A percentile compares a stretch with the other conserved stretches of the same genome.
phyloP scores from a whole-genome alignment of 1,140 invertebrate genomes.

The Neotoxoptera formosana region DNA sequence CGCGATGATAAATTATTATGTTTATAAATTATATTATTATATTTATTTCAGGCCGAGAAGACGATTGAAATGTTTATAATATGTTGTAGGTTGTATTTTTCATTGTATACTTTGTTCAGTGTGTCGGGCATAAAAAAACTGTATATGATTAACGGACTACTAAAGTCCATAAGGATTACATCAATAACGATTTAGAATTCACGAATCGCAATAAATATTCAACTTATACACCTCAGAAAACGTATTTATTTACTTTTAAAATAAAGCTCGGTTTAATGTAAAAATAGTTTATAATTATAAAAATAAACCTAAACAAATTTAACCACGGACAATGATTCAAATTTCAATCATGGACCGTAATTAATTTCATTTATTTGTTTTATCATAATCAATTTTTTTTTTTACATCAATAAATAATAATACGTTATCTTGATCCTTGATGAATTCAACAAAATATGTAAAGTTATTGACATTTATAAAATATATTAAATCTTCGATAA shows the following conservation, averaged over 20 bases:
- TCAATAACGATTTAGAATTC: background rate
- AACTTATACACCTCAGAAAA: background rate
- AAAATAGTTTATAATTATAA: background rate
- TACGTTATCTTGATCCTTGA: background rate
- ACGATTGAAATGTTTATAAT: background rate
- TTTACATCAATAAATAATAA: background rate
- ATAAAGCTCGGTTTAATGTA: too few species aligned
- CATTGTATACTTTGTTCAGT: background rate
- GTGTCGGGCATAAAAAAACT: background rate
- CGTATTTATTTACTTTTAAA: too few species aligned
- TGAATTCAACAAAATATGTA: background rate
- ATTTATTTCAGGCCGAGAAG: background rate
- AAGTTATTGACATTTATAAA: background rate
- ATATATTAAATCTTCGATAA: background rate
- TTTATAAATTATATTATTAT: conserved; percentile 13
- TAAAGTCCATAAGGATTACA: background rate
- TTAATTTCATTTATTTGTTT: background rate
- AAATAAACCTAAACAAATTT: background rate
- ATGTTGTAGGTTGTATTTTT: background rate
- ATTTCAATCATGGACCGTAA: background rate
- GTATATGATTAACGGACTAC: background rate
- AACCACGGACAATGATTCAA: background rate
- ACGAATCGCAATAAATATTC: background rate
- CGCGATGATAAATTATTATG: background rate
- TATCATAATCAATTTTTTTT: background rate